phyloP scores from a whole-genome alignment of 2,797 vertebrate genomes.

The Coluber constrictor region DNA sequence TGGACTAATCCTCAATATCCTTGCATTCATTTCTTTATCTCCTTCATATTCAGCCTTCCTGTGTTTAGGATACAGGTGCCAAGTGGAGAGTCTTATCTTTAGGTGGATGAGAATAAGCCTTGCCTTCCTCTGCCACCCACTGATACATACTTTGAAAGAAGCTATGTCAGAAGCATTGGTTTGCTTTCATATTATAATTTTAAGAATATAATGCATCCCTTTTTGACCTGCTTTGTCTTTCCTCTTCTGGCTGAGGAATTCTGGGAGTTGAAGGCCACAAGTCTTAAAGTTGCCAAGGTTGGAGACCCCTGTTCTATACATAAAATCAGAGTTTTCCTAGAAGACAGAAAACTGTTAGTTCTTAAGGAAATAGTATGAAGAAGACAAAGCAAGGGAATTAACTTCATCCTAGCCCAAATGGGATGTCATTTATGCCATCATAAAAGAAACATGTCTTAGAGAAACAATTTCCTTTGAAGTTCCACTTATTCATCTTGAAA shows the following conservation, averaged over 20 bases:
- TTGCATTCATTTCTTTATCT: neutral
- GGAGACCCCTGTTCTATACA: too few species aligned
- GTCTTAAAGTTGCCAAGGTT: too few species aligned
- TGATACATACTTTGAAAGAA: neutral
- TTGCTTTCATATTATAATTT: neutral
- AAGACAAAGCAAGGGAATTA: neutral
- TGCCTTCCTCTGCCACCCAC: neutral
- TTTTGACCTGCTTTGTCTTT: neutral
- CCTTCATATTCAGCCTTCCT: neutral
- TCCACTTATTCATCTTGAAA: neutral
- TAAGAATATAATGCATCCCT: neutral
- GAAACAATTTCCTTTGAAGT: neutral
- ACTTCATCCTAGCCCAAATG: neutral
- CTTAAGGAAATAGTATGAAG: neutral
- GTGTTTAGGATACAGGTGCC: neutral
- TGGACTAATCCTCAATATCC: neutral
- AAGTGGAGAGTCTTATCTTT: neutral
- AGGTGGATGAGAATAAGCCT: neutral
- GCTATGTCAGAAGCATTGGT: neutral
- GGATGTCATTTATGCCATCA: neutral
- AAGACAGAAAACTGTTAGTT: neutral
- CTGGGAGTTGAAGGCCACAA: too few species aligned
- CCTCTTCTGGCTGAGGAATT: neutral
- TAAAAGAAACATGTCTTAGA: neutral
- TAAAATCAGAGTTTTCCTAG: neutral